These are phyloP conservation scores for Phrynocephalus guinanensis DNA, from an alignment of 2,797 vertebrate species.

Conservation along the genomic window DNA sequence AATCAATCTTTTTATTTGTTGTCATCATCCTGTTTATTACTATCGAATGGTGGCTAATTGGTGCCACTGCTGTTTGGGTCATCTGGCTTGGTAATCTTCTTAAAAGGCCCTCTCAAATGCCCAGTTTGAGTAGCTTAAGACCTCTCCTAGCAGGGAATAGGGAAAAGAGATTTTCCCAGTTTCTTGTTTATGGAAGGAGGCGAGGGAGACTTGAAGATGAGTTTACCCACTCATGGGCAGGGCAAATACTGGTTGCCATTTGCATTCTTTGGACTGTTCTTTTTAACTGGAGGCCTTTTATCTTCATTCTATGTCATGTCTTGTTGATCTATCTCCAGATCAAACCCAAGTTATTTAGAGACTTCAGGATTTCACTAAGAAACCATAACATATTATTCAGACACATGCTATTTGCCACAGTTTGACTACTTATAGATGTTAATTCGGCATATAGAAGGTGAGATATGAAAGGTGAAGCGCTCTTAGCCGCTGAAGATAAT, in stretches of 20 bases:
- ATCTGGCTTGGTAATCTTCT: slow-evolving; percentile 76
- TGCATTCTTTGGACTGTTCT: background rate
- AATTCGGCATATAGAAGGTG: background rate
- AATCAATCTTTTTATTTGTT: slow-evolving; percentile 82
- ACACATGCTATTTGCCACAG: background rate
- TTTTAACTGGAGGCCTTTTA: background rate
- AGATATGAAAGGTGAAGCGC: background rate
- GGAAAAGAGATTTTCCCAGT: slow-evolving; percentile 28
- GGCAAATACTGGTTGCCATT: background rate
- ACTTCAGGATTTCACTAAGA: background rate
- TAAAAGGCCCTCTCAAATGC: slow-evolving; percentile 69
- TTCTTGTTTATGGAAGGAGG: slow-evolving; percentile 14
- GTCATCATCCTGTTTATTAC: slow-evolving; percentile 85
- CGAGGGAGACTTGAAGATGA: background rate
- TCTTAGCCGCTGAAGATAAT: background rate
- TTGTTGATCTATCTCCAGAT: background rate
- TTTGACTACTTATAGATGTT: background rate
- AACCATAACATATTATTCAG: background rate
- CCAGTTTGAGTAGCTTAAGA: slow-evolving; percentile 74
- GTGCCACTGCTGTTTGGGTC: slow-evolving; percentile 75
- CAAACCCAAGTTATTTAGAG: background rate
- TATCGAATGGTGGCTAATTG: slow-evolving; percentile 84
- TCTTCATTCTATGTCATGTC: background rate
- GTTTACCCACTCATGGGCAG: background rate
- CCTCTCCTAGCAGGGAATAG: slow-evolving; percentile 27